Evolutionary conservation across 2,113 vertebrate genomes (phyloP).

Genomic region (Heloderma charlesbogerti): DNA sequence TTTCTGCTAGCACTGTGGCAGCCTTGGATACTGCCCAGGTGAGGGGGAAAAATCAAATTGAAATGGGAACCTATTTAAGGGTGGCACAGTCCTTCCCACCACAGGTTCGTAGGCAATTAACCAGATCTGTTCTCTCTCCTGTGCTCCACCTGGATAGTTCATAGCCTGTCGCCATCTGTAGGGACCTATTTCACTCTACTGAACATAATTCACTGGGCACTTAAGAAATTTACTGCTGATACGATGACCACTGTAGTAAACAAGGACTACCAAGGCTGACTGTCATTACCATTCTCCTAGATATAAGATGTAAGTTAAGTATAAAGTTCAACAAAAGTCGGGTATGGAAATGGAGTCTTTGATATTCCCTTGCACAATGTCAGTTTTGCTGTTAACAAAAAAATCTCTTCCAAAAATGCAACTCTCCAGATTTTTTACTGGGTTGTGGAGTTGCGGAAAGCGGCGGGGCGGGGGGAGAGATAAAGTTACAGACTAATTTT

Average conservation of each 20-base stretch:
- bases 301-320: neutral
- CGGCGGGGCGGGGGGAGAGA: neutral
- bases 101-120: neutral
- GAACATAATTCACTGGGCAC: neutral
- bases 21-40: too few relatives aligned
- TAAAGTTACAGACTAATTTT: constrained; percentile 47
- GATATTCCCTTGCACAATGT: constrained; percentile 16
- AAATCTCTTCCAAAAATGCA: constrained; percentile 18
- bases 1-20: too few relatives aligned
- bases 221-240: neutral
- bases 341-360: neutral
- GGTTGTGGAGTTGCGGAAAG: neutral
- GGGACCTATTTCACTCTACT: neutral
- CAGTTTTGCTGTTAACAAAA: constrained; percentile 23
- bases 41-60: neutral
- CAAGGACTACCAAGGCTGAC: neutral
- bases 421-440: neutral
- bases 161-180: neutral
- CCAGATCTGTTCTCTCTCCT: neutral
- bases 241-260: neutral
- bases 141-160: neutral
- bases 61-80: neutral
- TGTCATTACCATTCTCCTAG: neutral
- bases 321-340: constrained; percentile 50
- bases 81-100: neutral